These are phyloP conservation scores for Pseudanteris insignis DNA, from an alignment of 2,888 invertebrate genomes.

Conservation along the genomic window DNA sequence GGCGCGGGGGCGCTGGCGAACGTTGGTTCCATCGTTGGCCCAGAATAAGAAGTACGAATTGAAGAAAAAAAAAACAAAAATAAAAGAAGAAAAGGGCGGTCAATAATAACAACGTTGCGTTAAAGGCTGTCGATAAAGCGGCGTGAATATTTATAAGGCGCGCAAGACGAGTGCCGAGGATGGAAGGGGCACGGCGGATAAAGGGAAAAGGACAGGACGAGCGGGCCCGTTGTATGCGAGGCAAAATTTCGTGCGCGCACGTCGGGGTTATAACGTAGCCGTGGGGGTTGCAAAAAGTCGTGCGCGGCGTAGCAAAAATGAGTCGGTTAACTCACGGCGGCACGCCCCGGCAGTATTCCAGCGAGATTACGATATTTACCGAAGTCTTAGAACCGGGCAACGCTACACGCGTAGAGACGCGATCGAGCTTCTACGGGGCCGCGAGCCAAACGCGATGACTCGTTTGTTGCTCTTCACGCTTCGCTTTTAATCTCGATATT, in stretches of 20 bases:
- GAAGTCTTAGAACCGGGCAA: constrained; percentile 40
- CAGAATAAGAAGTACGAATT: too few relatives aligned
- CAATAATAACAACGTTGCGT: constrained; percentile 32
- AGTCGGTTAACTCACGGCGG: constrained; percentile 63
- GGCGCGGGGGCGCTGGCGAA: too few relatives aligned
- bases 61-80: constrained; percentile 16
- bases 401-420: too few relatives aligned
- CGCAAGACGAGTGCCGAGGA: constrained; percentile 30
- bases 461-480: too few relatives aligned
- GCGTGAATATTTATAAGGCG: constrained; percentile 44
- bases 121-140: constrained; percentile 42
- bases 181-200: too few relatives aligned
- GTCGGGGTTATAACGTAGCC: constrained; percentile 38
- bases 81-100: too few relatives aligned
- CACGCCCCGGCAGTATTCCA: constrained; percentile 61
- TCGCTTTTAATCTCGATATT: too few relatives aligned
- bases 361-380: constrained; percentile 62
- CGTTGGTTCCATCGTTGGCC: too few relatives aligned
- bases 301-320: constrained; percentile 53
- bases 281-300: constrained; percentile 37
- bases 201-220: too few relatives aligned
- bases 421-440: too few relatives aligned
- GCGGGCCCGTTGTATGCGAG: too few relatives aligned
- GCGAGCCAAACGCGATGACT: too few relatives aligned
- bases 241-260: constrained; percentile 14